These are phyloP conservation scores for Oryzaephilus surinamensis DNA, from an alignment of 1,140 invertebrate species.

Conservation along the genomic window DNA sequence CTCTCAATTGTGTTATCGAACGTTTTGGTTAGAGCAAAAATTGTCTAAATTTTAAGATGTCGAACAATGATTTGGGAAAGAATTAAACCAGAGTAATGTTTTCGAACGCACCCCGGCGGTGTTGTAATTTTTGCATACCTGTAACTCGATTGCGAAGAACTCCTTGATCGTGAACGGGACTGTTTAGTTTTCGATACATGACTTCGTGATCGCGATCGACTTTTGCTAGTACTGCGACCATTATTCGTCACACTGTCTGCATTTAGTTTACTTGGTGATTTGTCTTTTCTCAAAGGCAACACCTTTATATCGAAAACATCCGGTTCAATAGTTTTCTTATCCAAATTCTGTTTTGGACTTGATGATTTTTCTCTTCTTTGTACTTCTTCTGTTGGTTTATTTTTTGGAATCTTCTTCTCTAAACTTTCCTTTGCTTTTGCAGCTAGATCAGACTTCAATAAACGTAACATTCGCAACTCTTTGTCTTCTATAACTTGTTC, in stretches of 20 bases:
- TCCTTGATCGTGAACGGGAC: slow-evolving; percentile 31
- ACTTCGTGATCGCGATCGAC: slow-evolving; percentile 20
- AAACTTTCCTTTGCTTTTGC: slow-evolving; percentile 48
- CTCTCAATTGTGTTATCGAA: too few relatives aligned
- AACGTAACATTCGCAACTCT: slow-evolving; percentile 51
- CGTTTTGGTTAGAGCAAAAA: too few relatives aligned
- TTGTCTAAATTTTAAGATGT: too few relatives aligned
- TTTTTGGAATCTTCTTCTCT: slow-evolving; percentile 39
- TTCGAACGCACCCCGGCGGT: background rate
- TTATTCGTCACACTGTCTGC: slow-evolving; percentile 8
- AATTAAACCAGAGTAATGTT: too few relatives aligned
- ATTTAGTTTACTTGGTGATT: background rate
- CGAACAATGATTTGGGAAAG: too few relatives aligned
- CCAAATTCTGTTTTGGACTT: slow-evolving; percentile 17
- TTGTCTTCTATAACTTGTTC: slow-evolving; percentile 39
- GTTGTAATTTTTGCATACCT: too few relatives aligned
- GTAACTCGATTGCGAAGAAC: slow-evolving; percentile 36
- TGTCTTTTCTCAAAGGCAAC: slow-evolving; percentile 23
- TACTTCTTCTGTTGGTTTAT: slow-evolving; percentile 1
- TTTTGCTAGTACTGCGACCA: slow-evolving; percentile 13
- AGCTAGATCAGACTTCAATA: slow-evolving; percentile 49
- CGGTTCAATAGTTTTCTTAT: slow-evolving; percentile 20
- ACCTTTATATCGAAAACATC: slow-evolving; percentile 31
- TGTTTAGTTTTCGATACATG: slow-evolving; percentile 13
- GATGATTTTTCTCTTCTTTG: slow-evolving; percentile 9